Evolutionary conservation across 2,888 invertebrate species (phyloP).

Genomic region (Drosophila bunnanda): DNA sequence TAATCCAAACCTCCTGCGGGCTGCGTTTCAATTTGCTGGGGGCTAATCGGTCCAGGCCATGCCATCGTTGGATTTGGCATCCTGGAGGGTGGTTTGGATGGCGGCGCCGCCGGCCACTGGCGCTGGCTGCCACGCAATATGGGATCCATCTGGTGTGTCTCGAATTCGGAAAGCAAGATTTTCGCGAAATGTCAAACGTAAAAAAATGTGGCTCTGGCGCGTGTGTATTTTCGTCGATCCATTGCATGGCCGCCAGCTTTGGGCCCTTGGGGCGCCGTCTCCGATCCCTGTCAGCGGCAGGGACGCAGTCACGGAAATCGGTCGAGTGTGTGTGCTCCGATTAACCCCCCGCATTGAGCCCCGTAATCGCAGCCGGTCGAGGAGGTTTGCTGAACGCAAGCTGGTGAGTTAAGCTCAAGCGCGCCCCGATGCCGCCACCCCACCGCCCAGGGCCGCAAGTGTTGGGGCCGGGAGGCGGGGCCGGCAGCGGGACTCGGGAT

Average conservation of each 20-base stretch:
- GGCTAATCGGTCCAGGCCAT: constrained; percentile 70
- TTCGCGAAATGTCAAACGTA: constrained; percentile 49
- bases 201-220: constrained; percentile 60
- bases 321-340: constrained; percentile 55
- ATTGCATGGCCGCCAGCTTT: constrained; percentile 61
- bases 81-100: constrained; percentile 31
- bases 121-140: constrained; percentile 63
- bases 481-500: constrained; percentile 22
- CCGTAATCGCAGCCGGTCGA: constrained; percentile 78
- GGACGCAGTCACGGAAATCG: constrained; percentile 70
- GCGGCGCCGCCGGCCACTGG: constrained; percentile 27
- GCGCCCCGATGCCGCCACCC: constrained; percentile 14
- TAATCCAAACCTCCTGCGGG: constrained; percentile 74
- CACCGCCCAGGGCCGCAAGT: neutral
- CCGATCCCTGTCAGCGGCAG: constrained; percentile 39
- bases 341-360: constrained; percentile 81
- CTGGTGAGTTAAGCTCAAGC: constrained; percentile 41
- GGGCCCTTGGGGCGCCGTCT: constrained; percentile 27
- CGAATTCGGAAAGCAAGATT: constrained; percentile 55
- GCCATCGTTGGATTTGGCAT: constrained; percentile 36
- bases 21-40: constrained; percentile 69
- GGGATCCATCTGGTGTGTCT: constrained; percentile 27
- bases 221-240: constrained; percentile 61
- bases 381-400: constrained; percentile 70
- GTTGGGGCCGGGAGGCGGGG: neutral